phyloP scores from a whole-genome alignment of 2,888 invertebrate species.

The Scaptomyza cyrtandrae region DNA sequence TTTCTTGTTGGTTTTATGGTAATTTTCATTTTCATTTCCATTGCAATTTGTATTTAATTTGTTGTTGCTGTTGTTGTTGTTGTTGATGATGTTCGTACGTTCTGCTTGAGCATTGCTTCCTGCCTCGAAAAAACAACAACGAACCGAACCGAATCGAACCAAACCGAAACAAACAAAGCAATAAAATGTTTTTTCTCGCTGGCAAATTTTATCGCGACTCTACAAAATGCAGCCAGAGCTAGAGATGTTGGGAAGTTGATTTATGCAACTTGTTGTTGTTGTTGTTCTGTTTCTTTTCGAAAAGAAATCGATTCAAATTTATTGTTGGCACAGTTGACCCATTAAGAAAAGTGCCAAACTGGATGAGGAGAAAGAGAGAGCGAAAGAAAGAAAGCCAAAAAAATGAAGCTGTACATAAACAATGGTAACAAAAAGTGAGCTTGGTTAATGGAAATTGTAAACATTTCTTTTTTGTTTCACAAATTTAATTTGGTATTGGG shows the following conservation, averaged over 20 bases:
- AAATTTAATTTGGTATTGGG: conserved; percentile 50
- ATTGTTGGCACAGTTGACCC: conserved; percentile 68
- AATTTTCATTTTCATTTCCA: conserved; percentile 59
- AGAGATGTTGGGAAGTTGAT: conserved; percentile 54
- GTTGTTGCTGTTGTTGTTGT: conserved; percentile 26
- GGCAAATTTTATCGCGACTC: conserved; percentile 42
- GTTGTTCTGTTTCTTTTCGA: conserved; percentile 24
- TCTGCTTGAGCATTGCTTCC: conserved; percentile 54
- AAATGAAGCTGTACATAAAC: conserved; percentile 10
- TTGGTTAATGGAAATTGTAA: conserved; percentile 59
- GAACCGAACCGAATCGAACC: background rate
- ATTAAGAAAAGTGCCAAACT: conserved; percentile 51
- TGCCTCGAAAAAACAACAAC: conserved; percentile 25
- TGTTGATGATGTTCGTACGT: too few species aligned
- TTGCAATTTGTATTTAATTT: conserved; percentile 52
- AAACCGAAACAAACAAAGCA: conserved; percentile 43
- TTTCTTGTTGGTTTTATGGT: conserved; percentile 34
- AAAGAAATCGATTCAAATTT: conserved; percentile 56
- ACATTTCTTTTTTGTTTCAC: conserved; percentile 42
- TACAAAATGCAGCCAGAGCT: conserved; percentile 35
- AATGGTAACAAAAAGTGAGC: conserved; percentile 25
- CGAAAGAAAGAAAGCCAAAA: conserved; percentile 1
- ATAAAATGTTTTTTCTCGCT: conserved; percentile 52
- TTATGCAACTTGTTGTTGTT: conserved; percentile 58
- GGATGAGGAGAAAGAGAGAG: background rate